Conservation (phyloP, 1,140 invertebrate genomes). For the Ceratosolen fusciceps region DNA sequence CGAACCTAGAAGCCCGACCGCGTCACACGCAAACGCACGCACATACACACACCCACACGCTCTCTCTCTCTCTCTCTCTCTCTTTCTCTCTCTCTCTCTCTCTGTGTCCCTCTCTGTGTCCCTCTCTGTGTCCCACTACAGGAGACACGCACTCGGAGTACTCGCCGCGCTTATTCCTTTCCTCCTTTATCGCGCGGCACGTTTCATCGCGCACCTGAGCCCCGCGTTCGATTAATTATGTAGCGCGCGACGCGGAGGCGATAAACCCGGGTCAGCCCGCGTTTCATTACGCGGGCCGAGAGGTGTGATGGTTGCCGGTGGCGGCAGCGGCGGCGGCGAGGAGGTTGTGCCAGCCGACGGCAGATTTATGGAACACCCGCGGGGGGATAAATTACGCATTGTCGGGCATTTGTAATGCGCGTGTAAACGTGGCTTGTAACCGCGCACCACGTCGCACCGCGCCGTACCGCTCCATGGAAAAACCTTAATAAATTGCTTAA, state of each 20-base stretch:
- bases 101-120: too few species aligned
- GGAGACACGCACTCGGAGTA: too few species aligned
- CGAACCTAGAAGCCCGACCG: not conserved
- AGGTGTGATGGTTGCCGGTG: too few species aligned
- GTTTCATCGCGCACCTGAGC: constrained; percentile 25
- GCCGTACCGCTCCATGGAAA: constrained; percentile 15
- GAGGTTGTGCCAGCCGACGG: not conserved
- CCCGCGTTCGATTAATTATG: constrained; percentile 14
- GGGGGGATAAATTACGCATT: constrained; percentile 21
- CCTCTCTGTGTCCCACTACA: too few species aligned
- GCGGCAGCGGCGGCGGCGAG: too few species aligned
- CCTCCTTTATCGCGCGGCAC: constrained; percentile 6
- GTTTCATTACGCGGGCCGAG: constrained; percentile 5
- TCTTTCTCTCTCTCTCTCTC: too few species aligned
- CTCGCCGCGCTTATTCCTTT: not conserved
- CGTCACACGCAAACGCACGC: not conserved
- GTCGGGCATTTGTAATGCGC: constrained; percentile 19
- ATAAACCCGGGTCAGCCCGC: not conserved
- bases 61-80: too few species aligned
- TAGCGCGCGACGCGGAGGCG: constrained; percentile 8
- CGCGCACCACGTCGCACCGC: too few species aligned
- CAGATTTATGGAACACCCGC: constrained; percentile 19
- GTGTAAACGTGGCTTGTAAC: constrained; percentile 1
- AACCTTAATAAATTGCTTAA: constrained; percentile 41
- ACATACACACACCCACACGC: too few species aligned